phyloP scores from a whole-genome alignment of 2,113 vertebrate genomes.

The Puntigrus tetrazona region DNA sequence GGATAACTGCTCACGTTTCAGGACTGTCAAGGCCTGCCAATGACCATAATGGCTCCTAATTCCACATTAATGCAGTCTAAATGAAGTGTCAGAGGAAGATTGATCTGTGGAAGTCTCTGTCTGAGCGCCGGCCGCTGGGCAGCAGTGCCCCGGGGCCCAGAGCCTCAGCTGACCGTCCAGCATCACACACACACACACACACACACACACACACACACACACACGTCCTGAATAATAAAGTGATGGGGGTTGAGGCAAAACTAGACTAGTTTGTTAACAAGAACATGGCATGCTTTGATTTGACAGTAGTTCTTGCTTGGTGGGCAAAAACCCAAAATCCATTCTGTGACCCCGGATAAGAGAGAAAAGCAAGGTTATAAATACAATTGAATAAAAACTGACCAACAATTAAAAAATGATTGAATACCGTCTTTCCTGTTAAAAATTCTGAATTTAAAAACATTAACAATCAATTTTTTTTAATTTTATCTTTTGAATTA shows the following conservation, averaged over 20 bases:
- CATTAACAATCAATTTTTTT: too few species aligned
- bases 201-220: neutral
- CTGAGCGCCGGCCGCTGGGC: constrained; percentile 74
- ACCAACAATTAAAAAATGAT: too few species aligned
- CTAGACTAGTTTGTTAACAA: neutral
- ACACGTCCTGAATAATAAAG: constrained; percentile 36
- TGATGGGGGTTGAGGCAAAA: neutral
- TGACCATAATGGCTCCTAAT: constrained; percentile 88
- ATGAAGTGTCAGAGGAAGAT: constrained; percentile 94
- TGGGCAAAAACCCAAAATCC: neutral
- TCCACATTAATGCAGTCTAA: constrained; percentile 95
- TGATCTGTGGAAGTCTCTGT: constrained; percentile 85
- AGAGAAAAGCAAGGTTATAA: too few species aligned
- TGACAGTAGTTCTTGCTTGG: neutral
- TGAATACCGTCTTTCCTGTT: neutral
- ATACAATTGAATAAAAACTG: too few species aligned
- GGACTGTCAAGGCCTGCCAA: constrained; percentile 81
- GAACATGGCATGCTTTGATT: neutral
- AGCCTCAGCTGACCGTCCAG: constrained; percentile 59
- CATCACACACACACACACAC: neutral
- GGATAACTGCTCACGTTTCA: constrained; percentile 73
- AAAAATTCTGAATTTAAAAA: neutral
- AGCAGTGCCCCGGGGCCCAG: constrained; percentile 39
- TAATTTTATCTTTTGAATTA: too few species aligned
- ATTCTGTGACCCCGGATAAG: too few species aligned